Conservation (phyloP, 2,113 vertebrate species). For the Coptodon bakossiorum region DNA sequence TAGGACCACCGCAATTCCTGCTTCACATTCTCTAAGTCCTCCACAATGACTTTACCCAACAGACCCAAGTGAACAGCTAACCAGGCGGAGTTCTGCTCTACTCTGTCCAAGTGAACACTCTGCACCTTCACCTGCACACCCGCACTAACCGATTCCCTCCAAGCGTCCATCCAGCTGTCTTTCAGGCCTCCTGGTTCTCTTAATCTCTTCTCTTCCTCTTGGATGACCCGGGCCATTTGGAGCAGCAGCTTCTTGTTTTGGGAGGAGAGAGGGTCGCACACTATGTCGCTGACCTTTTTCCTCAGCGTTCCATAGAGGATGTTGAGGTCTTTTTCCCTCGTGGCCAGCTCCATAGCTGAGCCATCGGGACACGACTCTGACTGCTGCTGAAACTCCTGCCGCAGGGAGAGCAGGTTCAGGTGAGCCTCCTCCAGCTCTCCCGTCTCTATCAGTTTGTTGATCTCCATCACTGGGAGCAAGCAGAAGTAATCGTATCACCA, state of each 20-base stretch:
- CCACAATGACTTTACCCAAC: constrained; percentile 61
- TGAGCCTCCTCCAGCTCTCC: constrained; percentile 67
- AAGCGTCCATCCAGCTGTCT: constrained; percentile 60
- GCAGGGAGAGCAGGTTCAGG: constrained; percentile 63
- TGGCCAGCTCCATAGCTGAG: constrained; percentile 39
- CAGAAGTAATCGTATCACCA: not conserved
- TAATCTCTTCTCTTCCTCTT: constrained; percentile 65
- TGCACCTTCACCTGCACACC: constrained; percentile 49
- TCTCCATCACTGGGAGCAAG: constrained; percentile 68
- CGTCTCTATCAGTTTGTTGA: constrained; percentile 66
- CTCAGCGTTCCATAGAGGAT: constrained; percentile 57
- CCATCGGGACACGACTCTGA: not conserved
- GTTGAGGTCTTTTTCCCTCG: constrained; percentile 70
- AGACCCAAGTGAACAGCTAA: constrained; percentile 67
- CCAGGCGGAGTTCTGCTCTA: constrained; percentile 59
- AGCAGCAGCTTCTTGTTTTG: constrained; percentile 55
- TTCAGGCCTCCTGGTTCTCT: constrained; percentile 2
- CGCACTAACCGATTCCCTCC: constrained; percentile 54
- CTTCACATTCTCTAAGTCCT: constrained; percentile 65
- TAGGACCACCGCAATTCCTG: constrained; percentile 55
- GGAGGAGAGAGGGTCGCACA: constrained; percentile 30
- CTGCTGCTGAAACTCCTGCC: constrained; percentile 58
- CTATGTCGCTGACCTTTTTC: constrained; percentile 50
- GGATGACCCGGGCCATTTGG: constrained; percentile 54
- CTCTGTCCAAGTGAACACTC: constrained; percentile 36